Evolutionary conservation across 2,888 invertebrate species (phyloP), one percentile per base, ranked within the genome.

Genomic region (Rutpela maculata): DNA sequence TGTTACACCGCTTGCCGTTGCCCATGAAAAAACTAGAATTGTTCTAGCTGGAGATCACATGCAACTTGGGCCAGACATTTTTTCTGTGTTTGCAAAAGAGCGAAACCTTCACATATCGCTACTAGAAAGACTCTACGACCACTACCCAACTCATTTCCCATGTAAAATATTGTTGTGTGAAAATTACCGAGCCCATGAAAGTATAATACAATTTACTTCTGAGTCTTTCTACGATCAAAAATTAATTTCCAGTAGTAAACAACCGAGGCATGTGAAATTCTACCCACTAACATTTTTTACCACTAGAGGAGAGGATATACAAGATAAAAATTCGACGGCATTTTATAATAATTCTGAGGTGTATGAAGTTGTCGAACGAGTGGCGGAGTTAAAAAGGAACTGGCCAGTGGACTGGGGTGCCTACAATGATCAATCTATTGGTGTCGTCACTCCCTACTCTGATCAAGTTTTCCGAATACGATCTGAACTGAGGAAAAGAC

Each of bases 381-480:
- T 96, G 0, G 91, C 92, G 7, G 94, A 95, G 84, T 88, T 96
- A 78, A 92, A 93, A 76, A 92, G 93, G 70, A 92, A 92, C 60
- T 96, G 96, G 96, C 96, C 96, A 0, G 89, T 91, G 1, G 91
- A 93, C 1, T 95, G 95, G 94, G 96, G 96, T 67, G 93, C 94
- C 79, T 92, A 94, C 68, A 93, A 93, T 81, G 95, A 95, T 83
- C 93, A 93, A 78, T 94, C 95, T 76, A 95, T 97, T 78, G 96
- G 96, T 0, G 95, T 97, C n/a, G 93, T 97, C 89, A 94, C 95
- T 0, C 96, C 96, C 0, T 97, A 96, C 88, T 93, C 95, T 0
- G 96, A 96, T 89, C 97, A 97, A 91, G 93, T 93, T 4, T 93
- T 93, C 83, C 91, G 95, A 79, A 95, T 97, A 80, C 92, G 96